A percentile compares a stretch with the other conserved stretches of the same genome.
Evolutionary conservation across 2,888 invertebrate species (phyloP).

Genomic region (Eupeodes luniger): DNA sequence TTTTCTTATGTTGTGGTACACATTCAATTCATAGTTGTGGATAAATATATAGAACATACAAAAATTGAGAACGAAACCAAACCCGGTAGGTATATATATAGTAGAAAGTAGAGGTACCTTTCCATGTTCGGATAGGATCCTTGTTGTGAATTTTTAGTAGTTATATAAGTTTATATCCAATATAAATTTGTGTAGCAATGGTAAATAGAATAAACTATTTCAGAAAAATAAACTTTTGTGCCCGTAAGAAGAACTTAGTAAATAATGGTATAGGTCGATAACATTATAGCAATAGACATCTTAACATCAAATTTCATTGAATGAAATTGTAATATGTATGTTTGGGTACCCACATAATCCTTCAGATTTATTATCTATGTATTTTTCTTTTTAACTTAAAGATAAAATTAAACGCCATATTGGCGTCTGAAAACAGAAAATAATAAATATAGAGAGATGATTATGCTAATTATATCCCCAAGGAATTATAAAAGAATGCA

Average conservation of each 20-base stretch:
- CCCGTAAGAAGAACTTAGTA: not conserved
- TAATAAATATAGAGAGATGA: no score
- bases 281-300: not conserved
- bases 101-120: not conserved
- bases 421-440: no score
- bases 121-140: not conserved
- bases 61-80: constrained; percentile 1
- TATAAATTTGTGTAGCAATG: not conserved
- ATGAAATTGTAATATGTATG: no score
- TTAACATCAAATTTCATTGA: not conserved
- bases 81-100: not conserved
- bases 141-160: constrained; percentile 8
- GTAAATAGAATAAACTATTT: constrained; percentile 14
- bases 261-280: not conserved
- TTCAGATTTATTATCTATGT: not conserved
- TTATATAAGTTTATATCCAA: not conserved
- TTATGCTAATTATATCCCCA: no score
- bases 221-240: constrained; percentile 5
- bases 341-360: no score
- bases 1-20: not conserved
- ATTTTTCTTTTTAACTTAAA: not conserved
- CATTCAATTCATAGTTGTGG: constrained; percentile 32
- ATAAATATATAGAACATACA: not conserved
- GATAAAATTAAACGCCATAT: no score
- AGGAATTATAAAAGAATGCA: no score